Base-by-base conservation (phyloP, 2,888 invertebrate genomes). In the Zhuqinia jingwanae region DNA sequence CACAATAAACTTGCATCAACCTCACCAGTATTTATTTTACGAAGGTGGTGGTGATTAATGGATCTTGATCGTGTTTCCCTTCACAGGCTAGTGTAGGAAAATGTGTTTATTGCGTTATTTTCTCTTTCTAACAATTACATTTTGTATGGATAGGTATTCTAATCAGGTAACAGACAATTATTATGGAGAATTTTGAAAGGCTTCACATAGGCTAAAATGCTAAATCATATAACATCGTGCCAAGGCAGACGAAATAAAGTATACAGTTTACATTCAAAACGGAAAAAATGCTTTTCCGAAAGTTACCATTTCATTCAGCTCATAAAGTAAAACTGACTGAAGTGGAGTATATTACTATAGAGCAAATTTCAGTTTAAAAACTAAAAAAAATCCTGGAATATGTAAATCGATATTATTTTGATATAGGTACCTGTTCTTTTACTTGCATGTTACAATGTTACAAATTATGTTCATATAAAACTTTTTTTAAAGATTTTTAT, bases 111-210 rank as follows among this genome's bases (percentile, higher is more conserved):
- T 42, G 42, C 65, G 42, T 65, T 73, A 73, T 50, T 73, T 73
- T 73, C 70, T 25, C 70, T n/a, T n/a, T n/a, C n/a, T n/a, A n/a
- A n/a, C n/a, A n/a, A n/a, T n/a, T 0, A 5, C 25, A 13, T 25
- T 47, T 70, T 47, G 10, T 22, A 8, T 6, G 45, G 22, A 22
- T 11, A 36, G 2, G 13, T 20, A 22, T 17, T 1, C 47, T 73
- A 73, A 73, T 73, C 47, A 73, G 70, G 47, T 73, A 73, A 73
- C 15, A 47, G 70, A 50, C 47, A 47, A 47, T 73, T 73, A 73
- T n/a, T 45, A 50, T 47, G n/a, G 70, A 45, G n/a, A n/a, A n/a
- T n/a, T 50, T 73, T 73, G 22, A n/a, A 73, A 47, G 70, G 70
- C 27, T 73, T 73, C 50, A 17, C 45, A n/a, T n/a, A n/a, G 11